phyloP scores from a whole-genome alignment of 2,888 invertebrate genomes.

The Ophraella communa region DNA sequence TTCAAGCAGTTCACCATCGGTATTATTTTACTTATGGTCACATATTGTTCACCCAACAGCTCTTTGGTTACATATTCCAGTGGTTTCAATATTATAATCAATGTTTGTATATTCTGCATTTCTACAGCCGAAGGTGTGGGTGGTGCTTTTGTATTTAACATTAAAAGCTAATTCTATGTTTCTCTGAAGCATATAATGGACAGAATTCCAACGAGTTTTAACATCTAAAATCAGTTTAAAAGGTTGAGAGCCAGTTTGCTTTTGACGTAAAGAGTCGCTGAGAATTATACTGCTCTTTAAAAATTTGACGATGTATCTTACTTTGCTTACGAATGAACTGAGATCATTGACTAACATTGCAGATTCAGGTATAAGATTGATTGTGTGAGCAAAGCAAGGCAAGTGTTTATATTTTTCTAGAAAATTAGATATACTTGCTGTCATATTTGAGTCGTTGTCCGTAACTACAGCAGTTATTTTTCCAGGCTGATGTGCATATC shows the following conservation, averaged over 20 bases:
- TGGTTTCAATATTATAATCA: slow-evolving; percentile 23
- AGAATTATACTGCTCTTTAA: slow-evolving; percentile 19
- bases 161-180: slow-evolving; percentile 20
- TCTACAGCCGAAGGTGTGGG: slow-evolving; percentile 35
- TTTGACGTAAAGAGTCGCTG: slow-evolving; percentile 19
- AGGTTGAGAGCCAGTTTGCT: slow-evolving; percentile 14
- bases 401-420: slow-evolving; percentile 36
- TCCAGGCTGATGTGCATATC: background rate
- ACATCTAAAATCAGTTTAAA: slow-evolving; percentile 27
- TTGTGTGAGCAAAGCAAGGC: slow-evolving; percentile 40
- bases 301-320: slow-evolving; percentile 20
- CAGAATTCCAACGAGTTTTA: slow-evolving; percentile 30
- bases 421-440: slow-evolving; percentile 27
- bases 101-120: slow-evolving; percentile 6
- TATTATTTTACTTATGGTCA: slow-evolving; percentile 32
- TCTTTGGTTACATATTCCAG: slow-evolving; percentile 50
- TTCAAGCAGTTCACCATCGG: slow-evolving; percentile 18
- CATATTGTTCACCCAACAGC: slow-evolving; percentile 49
- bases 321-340: slow-evolving; percentile 10
- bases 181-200: slow-evolving; percentile 25
- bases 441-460: slow-evolving; percentile 38
- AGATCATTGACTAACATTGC: background rate
- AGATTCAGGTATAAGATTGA: slow-evolving; percentile 22
- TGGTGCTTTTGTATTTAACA: slow-evolving; percentile 16
- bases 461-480: slow-evolving; percentile 34